phyloP scores from a whole-genome alignment of 2,888 invertebrate species.

The Dilophus febrilis region DNA sequence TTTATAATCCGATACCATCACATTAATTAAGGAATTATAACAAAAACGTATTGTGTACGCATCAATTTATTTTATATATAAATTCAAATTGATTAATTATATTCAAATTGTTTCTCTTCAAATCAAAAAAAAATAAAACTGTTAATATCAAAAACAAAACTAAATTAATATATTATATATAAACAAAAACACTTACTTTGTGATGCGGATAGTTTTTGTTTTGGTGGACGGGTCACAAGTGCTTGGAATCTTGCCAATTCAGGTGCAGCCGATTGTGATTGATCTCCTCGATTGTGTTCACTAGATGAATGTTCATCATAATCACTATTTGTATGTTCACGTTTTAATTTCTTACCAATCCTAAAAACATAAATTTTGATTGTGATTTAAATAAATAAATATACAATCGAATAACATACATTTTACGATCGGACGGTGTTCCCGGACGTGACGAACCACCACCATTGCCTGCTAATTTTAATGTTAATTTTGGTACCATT shows the following conservation, averaged over 20 bases:
- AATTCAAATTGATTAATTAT: too few relatives aligned
- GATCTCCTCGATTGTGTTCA: constrained; percentile 7
- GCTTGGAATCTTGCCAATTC: constrained; percentile 72
- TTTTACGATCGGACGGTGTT: constrained; percentile 40
- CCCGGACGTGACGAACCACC: constrained; percentile 52
- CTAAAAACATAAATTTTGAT: too few relatives aligned
- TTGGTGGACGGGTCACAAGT: constrained; percentile 63
- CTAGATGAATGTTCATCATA: neutral
- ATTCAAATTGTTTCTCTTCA: too few relatives aligned
- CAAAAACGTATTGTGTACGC: too few relatives aligned
- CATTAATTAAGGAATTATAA: too few relatives aligned
- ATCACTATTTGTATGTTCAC: neutral
- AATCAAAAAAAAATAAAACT: constrained; percentile 2
- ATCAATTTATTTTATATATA: too few relatives aligned
- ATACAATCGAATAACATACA: constrained; percentile 25
- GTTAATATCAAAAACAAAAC: constrained; percentile 3
- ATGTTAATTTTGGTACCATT: constrained; percentile 56
- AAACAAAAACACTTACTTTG: constrained; percentile 13
- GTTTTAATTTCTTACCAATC: constrained; percentile 2
- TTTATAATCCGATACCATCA: too few relatives aligned
- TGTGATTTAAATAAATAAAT: neutral
- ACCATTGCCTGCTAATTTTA: constrained; percentile 55
- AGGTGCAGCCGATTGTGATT: constrained; percentile 50
- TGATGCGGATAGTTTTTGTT: constrained; percentile 43
- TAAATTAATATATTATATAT: constrained; percentile 11